Conservation (phyloP, 23 tunicate species). For the Diplosoma virens region DNA sequence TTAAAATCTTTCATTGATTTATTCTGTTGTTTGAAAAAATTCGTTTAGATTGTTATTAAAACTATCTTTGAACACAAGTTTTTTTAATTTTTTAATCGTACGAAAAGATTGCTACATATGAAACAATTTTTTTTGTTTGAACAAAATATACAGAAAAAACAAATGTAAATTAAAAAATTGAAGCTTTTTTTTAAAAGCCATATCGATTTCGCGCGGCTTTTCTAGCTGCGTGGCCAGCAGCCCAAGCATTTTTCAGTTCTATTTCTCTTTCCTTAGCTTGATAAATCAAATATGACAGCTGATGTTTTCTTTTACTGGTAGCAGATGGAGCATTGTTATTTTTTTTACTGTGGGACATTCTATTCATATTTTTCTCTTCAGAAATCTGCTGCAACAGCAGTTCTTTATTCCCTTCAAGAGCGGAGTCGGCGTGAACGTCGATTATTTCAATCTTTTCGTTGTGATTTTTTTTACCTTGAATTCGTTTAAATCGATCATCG, state of each 20-base stretch:
- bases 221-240: slow-evolving; percentile 53
- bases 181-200: slow-evolving; percentile 71
- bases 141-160: too few relatives aligned
- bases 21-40: too few relatives aligned
- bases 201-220: slow-evolving; percentile 73
- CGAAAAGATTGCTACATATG: too few relatives aligned
- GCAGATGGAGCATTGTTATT: slow-evolving; percentile 45
- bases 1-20: too few relatives aligned
- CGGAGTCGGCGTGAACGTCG: slow-evolving; percentile 69
- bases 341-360: slow-evolving; percentile 66
- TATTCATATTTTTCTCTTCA: slow-evolving; percentile 65
- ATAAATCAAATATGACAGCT: slow-evolving; percentile 74
- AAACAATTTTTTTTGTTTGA: too few relatives aligned
- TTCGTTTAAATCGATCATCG: slow-evolving; percentile 33
- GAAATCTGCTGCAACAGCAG: slow-evolving; percentile 64
- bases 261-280: slow-evolving; percentile 84
- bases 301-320: slow-evolving; percentile 54
- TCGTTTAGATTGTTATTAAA: too few relatives aligned
- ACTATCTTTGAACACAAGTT: too few relatives aligned
- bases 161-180: too few relatives aligned
- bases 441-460: slow-evolving; percentile 83
- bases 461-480: slow-evolving; percentile 60
- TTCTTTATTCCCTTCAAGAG: slow-evolving; percentile 75
- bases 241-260: slow-evolving; percentile 87
- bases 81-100: too few relatives aligned